phyloP scores from a whole-genome alignment of 2,797 vertebrate genomes.

The Taeniopygia guttata region DNA sequence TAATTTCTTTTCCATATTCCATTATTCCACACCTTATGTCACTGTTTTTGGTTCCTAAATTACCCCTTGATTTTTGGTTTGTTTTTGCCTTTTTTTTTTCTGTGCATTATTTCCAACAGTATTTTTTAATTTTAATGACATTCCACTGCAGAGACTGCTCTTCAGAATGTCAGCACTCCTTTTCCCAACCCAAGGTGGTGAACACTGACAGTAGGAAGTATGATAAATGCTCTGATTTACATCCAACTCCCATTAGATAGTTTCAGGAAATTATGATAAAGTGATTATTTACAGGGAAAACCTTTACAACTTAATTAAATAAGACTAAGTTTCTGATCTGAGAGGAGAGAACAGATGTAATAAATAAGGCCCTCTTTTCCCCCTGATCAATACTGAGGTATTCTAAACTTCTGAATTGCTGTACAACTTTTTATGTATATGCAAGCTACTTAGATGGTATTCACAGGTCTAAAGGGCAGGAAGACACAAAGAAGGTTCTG shows the following conservation, averaged over 20 bases:
- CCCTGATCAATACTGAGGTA: fast-evolving
- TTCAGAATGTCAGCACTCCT: not conserved
- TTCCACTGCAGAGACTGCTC: slow-evolving; percentile 26
- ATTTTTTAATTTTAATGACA: slow-evolving; percentile 69
- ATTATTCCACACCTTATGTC: slow-evolving; percentile 77
- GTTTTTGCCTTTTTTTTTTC: not conserved
- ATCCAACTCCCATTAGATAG: slow-evolving; percentile 57
- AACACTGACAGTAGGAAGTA: not conserved
- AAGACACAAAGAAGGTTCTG: not conserved
- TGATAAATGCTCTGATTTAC: slow-evolving; percentile 64
- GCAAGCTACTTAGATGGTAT: fast-evolving
- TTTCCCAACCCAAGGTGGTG: not conserved
- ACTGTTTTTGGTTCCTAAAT: slow-evolving; percentile 71
- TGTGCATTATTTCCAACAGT: slow-evolving; percentile 27
- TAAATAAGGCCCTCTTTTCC: not conserved
- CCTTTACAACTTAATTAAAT: slow-evolving; percentile 53
- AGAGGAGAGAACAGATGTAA: not conserved
- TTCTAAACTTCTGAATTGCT: not conserved
- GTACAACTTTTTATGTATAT: not conserved
- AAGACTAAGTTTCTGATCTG: slow-evolving; percentile 1
- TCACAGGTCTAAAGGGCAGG: not conserved
- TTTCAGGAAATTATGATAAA: slow-evolving; percentile 68
- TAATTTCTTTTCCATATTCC: slow-evolving; percentile 69
- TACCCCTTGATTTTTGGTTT: not conserved
- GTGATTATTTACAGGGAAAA: slow-evolving; percentile 62